Conservation (phyloP, 1,140 invertebrate species). For the Dinothrombium tinctorium region DNA sequence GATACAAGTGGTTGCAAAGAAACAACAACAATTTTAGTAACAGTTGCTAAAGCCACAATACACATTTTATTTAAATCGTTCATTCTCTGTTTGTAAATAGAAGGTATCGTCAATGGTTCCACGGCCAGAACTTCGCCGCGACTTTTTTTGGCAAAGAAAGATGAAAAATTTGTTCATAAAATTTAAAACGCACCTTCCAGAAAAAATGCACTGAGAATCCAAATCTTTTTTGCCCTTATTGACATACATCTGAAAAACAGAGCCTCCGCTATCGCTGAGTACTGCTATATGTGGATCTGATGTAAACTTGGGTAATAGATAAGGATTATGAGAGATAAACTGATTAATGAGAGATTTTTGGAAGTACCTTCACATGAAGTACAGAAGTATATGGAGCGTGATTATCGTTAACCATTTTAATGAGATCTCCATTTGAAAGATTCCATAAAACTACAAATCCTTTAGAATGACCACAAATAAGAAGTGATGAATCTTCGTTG, state of each 20-base stretch:
- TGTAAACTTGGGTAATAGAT: constrained; percentile 34
- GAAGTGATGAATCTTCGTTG: constrained; percentile 56
- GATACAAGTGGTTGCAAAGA: constrained; percentile 47
- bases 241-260: constrained; percentile 85
- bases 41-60: constrained; percentile 56
- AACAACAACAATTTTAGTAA: constrained; percentile 41
- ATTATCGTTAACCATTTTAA: constrained; percentile 54
- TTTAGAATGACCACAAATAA: constrained; percentile 63
- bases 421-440: constrained; percentile 29
- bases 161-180: constrained; percentile 2
- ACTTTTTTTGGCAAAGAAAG: constrained; percentile 18
- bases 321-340: constrained; percentile 6
- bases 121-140: constrained; percentile 78
- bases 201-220: constrained; percentile 22
- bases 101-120: constrained; percentile 48
- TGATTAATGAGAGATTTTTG: background rate
- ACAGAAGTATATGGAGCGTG: constrained; percentile 67
- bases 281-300: constrained; percentile 48
- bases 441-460: constrained; percentile 37
- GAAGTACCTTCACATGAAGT: constrained; percentile 45
- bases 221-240: constrained; percentile 24
- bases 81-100: constrained; percentile 26
- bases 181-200: constrained; percentile 18
- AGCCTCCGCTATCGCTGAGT: constrained; percentile 80
- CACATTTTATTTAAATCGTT: constrained; percentile 44